Evolutionary conservation across 2,113 vertebrate species (phyloP).

Genomic region (Dipodomys spectabilis): DNA sequence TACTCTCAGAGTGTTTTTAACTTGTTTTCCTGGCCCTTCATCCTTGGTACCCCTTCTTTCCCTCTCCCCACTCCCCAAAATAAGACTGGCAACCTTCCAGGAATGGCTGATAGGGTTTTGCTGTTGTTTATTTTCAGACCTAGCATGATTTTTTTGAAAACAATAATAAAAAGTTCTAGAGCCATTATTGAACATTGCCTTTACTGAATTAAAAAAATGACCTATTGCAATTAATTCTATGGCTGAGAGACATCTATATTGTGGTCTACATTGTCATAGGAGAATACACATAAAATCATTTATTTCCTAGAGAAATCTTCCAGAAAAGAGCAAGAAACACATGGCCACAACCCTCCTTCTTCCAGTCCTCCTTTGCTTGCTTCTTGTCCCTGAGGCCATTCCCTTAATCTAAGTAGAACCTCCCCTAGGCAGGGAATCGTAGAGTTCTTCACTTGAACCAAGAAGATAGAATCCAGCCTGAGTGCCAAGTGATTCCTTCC

Average conservation of each 20-base stretch:
- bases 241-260: neutral
- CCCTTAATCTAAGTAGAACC: neutral
- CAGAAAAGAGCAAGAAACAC: neutral
- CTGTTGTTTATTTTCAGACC: neutral
- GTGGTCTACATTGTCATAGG: neutral
- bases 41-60: neutral
- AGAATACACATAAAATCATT: neutral
- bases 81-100: neutral
- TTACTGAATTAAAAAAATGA: neutral
- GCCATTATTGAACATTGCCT: neutral
- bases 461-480: neutral
- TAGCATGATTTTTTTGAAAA: neutral
- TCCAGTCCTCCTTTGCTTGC: neutral
- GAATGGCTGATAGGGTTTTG: neutral
- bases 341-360: neutral
- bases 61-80: neutral
- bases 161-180: neutral
- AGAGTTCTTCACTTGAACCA: neutral
- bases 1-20: neutral
- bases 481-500: neutral
- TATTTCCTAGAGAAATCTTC: slow-evolving; percentile 3
- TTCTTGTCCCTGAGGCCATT: neutral
- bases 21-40: neutral
- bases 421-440: neutral
- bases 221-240: too few species aligned